A percentile compares a stretch with the other conserved stretches of the same genome.
phyloP scores from a whole-genome alignment of 2,888 invertebrate genomes.

The Trichacis sp. region DNA sequence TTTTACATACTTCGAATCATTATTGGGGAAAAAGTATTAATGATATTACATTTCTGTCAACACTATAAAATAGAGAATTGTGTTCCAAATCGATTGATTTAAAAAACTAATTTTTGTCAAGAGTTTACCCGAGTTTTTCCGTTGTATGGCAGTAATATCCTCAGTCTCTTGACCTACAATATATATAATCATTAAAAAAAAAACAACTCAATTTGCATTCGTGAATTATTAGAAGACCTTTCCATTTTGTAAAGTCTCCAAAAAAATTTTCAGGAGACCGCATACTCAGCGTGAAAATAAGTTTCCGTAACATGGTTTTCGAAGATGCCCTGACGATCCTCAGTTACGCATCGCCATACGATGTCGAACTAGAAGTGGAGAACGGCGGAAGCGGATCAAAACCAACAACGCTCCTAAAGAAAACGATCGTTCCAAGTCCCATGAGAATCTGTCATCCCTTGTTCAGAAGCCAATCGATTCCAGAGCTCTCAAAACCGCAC shows the following conservation, averaged over 20 bases:
- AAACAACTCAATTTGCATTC: too few species aligned
- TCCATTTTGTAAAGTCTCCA: conserved; percentile 4
- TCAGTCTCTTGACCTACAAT: too few species aligned
- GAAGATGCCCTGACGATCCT: conserved; percentile 91
- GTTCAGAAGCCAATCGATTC: conserved; percentile 82
- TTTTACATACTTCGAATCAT: too few species aligned
- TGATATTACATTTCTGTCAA: too few species aligned
- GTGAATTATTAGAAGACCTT: too few species aligned
- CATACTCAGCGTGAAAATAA: conserved; percentile 87
- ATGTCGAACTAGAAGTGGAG: conserved; percentile 83
- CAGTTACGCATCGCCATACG: conserved; percentile 92
- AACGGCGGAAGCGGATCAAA: conserved; percentile 68
- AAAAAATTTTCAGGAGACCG: conserved; percentile 78
- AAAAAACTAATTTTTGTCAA: too few species aligned
- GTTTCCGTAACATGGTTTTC: conserved; percentile 88
- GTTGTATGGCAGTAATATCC: too few species aligned
- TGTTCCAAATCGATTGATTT: too few species aligned
- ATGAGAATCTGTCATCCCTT: conserved; percentile 79
- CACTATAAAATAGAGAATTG: too few species aligned
- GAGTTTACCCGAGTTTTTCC: too few species aligned
- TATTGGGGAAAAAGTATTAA: too few species aligned
- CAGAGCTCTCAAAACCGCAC: conserved; percentile 78
- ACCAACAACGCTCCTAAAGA: conserved; percentile 67
- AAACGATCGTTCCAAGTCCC: conserved; percentile 61
- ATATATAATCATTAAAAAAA: too few species aligned